Evolutionary conservation across 92 coral and sea anemone genomes (phyloP).

Genomic region (Paragorgia papillata): DNA sequence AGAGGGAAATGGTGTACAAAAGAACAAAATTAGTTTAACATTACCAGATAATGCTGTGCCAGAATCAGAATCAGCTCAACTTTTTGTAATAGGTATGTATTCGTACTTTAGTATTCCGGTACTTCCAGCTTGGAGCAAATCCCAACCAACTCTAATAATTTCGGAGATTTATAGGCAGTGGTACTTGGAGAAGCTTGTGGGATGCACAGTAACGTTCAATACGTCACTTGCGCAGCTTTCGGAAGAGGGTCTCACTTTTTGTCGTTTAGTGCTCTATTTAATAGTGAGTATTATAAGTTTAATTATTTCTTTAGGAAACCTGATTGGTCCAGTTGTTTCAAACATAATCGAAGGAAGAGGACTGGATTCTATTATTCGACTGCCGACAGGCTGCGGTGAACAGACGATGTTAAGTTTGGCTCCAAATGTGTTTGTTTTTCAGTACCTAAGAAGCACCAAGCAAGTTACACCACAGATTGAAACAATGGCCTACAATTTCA

Average conservation of each 20-base stretch:
- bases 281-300: no score
- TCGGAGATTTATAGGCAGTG: no score
- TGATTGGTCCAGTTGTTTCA: slow-evolving; percentile 85
- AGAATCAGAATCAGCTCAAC: slow-evolving; percentile 9
- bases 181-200: no score
- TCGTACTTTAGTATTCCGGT: background rate
- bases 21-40: background rate
- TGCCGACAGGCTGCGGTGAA: slow-evolving; percentile 98
- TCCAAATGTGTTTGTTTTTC: slow-evolving; percentile 87
- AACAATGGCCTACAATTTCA: slow-evolving; percentile 73
- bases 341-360: slow-evolving; percentile 88
- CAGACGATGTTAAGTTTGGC: slow-evolving; percentile 90
- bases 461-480: slow-evolving; percentile 95
- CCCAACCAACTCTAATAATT: no score
- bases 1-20: slow-evolving; percentile 38
- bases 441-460: slow-evolving; percentile 76
- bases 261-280: no score
- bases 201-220: no score
- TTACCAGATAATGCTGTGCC: slow-evolving; percentile 18
- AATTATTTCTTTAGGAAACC: slow-evolving; percentile 81
- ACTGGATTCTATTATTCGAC: slow-evolving; percentile 69
- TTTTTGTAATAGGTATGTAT: slow-evolving; percentile 24
- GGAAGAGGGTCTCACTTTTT: no score
- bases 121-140: no score
- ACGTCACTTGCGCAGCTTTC: no score